phyloP scores from a whole-genome alignment of 2,113 vertebrate species.

The Sigmodon hispidus region DNA sequence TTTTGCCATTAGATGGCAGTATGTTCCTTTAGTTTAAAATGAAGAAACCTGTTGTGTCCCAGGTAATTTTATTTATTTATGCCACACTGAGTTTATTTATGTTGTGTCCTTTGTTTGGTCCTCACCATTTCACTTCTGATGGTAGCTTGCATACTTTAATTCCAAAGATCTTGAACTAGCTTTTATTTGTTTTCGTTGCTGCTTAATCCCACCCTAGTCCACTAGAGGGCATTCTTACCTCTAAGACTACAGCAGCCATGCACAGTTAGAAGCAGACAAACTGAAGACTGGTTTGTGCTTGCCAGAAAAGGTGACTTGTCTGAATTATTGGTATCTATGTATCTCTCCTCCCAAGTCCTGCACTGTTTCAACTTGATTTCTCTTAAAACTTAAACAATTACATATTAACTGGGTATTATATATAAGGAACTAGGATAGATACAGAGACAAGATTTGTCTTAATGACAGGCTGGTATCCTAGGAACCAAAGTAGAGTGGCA shows the following conservation, averaged over 20 bases:
- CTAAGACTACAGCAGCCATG: background rate
- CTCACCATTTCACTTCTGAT: background rate
- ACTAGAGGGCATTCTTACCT: slow-evolving; percentile 78
- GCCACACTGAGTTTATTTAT: background rate
- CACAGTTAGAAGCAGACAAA: background rate
- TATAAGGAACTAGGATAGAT: background rate
- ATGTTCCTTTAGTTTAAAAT: background rate
- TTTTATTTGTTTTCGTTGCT: background rate
- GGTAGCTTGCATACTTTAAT: background rate
- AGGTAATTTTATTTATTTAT: background rate
- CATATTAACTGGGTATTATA: background rate
- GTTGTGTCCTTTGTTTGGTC: background rate
- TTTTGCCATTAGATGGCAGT: background rate
- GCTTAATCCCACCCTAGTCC: slow-evolving; percentile 35
- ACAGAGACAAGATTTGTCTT: background rate
- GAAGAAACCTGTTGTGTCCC: background rate
- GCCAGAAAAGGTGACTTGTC: background rate
- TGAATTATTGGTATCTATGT: background rate
- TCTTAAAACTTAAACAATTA: slow-evolving; percentile 31
- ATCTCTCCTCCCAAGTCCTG: background rate
- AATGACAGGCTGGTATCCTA: background rate
- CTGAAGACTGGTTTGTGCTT: background rate
- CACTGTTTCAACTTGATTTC: background rate
- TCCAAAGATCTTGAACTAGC: background rate
- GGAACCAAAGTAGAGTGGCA: background rate